Percentiles rank a stretch among this genome's conserved stretches.
phyloP scores from a whole-genome alignment of 2,797 vertebrate species.

The Crocodylus rhombifer region DNA sequence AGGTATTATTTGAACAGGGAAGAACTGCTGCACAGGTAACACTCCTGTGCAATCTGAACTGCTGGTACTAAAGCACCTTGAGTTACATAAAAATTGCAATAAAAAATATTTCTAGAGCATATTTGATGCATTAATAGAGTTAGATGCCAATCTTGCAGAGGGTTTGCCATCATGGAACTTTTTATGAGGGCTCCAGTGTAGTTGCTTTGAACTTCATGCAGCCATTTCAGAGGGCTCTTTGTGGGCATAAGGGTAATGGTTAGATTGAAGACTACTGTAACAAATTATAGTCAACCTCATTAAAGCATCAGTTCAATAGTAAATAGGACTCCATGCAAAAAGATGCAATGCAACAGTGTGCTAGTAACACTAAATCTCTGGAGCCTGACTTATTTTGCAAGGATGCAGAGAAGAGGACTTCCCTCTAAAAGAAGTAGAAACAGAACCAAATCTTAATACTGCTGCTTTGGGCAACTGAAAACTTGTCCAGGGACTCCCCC shows the following conservation, averaged over 20 bases:
- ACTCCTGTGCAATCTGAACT: background rate
- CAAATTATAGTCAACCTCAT: fast-evolving
- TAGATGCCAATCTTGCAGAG: background rate
- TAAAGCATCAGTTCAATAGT: fast-evolving
- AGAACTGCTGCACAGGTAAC: background rate
- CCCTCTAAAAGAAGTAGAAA: too few relatives aligned
- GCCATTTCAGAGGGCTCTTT: background rate
- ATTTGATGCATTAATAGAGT: background rate
- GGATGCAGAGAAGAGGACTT: background rate
- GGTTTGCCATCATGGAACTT: background rate
- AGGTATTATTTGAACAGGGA: too few relatives aligned
- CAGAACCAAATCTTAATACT: too few relatives aligned
- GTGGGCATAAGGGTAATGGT: background rate
- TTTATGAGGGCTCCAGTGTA: background rate
- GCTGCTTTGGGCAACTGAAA: too few relatives aligned
- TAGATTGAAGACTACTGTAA: fast-evolving
- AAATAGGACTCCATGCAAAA: background rate
- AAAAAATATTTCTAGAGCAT: background rate
- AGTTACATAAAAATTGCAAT: background rate
- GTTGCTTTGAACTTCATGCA: background rate
- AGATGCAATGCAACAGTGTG: background rate
- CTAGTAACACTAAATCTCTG: fast-evolving
- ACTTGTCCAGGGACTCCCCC: too few relatives aligned
- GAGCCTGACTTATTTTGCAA: background rate
- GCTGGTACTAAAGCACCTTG: background rate